Evolutionary conservation across 2,113 vertebrate genomes (phyloP).

Genomic region (Spermophilus dauricus): DNA sequence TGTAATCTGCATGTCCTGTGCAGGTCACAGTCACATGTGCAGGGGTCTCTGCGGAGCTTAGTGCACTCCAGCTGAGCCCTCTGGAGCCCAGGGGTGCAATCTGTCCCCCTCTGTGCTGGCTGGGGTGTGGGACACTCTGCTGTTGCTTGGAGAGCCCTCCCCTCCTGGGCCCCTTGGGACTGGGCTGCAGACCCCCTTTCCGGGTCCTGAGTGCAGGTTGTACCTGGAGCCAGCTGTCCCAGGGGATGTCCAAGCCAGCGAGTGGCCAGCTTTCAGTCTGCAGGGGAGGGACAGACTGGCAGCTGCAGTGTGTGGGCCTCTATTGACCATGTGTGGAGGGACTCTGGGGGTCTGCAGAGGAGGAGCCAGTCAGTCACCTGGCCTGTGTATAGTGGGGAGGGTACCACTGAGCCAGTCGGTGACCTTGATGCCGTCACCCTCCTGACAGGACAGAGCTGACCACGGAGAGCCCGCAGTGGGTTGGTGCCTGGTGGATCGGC

Average conservation of each 20-base stretch:
- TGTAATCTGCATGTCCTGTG: rapidly evolving
- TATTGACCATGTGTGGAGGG: not conserved
- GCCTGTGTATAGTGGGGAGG: rapidly evolving
- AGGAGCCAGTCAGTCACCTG: not conserved
- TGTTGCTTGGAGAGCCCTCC: not conserved
- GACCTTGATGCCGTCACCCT: not conserved
- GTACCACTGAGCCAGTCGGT: rapidly evolving
- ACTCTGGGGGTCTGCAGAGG: not conserved
- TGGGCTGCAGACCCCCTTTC: not conserved
- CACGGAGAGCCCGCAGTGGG: conserved; percentile 95
- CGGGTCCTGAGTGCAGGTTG: not conserved
- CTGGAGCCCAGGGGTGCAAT: not conserved
- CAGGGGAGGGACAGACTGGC: not conserved
- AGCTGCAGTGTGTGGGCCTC: rapidly evolving
- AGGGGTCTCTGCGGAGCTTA: not conserved
- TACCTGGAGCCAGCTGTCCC: not conserved
- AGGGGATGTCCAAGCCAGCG: no score
- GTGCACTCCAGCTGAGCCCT: not conserved
- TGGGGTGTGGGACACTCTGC: not conserved
- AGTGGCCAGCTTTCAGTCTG: not conserved
- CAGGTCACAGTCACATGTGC: not conserved
- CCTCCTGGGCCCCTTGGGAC: not conserved
- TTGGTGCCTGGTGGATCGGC: conserved; percentile 98
- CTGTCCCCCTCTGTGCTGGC: not conserved
- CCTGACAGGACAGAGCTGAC: conserved; percentile 89